Evolutionary conservation across 2,888 invertebrate genomes (phyloP), one percentile per base, ranked within the genome.

Genomic region (Agrochola litura): DNA sequence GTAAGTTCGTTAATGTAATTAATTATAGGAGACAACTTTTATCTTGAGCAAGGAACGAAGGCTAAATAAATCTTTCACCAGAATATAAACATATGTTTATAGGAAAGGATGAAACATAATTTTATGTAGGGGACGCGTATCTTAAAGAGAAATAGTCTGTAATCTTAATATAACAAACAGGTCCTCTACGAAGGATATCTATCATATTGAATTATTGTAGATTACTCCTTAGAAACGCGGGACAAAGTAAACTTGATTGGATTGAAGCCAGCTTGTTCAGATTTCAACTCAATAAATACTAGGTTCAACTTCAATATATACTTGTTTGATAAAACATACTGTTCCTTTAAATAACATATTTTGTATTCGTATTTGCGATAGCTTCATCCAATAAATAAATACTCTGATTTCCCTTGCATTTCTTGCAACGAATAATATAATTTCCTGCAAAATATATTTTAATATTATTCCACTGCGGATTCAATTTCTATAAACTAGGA

Each of bases 151-250:
- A 60, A 65, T 56, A 30, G 52, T 41, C 69, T 80, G 61, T 84
- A 67, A 82, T 86, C 77, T 88, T 70, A 84, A 19, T 19, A 19
- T 69, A 77, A 80, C 65, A 77, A 79, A 76, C 60, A 67, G 25
- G 56, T 14, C 49, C 10, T 25, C 19, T 49, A 41, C 12, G 43
- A 49, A 65, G 30, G 71, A 60, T 56, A 16, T 37, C 14, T 64
- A 43, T 70, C 49, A 61, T 65, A 64, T 66, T 37, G 41, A 73
- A 73, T 73, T 63, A 83, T 60, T 56, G 54, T 61, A 64, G 43
- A 83, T 77, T 86, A 52, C 63, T 46, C 30, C 56, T 22, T 73
- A 73, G 37, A 86, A 72, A 77, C 60, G 25, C 49, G n/a, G 43
- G 58, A 73, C 77, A 77, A 86, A 49, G 69, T 63, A 61, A 63